These are phyloP conservation scores for Heliconius aoede DNA, from an alignment of 2,888 invertebrate species.

Conservation along the genomic window DNA sequence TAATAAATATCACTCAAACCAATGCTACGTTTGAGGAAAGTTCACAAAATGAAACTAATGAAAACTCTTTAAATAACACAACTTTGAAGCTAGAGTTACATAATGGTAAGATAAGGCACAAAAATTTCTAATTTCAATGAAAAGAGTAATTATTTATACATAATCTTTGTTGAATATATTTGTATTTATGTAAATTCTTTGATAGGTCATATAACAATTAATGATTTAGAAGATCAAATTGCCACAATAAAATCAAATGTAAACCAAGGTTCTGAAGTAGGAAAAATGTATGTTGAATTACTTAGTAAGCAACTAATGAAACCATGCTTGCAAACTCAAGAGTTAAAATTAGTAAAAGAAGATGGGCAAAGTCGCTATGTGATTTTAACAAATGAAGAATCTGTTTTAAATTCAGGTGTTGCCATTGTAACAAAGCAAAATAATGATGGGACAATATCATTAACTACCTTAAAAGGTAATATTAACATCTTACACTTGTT, in stretches of 20 bases:
- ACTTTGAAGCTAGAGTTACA: slow-evolving; percentile 20
- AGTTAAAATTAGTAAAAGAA: slow-evolving; percentile 65
- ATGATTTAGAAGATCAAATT: slow-evolving; percentile 23
- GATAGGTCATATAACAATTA: slow-evolving; percentile 5
- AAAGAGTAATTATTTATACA: neutral
- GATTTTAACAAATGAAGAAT: slow-evolving; percentile 60
- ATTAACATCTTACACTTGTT: neutral
- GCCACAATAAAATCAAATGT: slow-evolving; percentile 22
- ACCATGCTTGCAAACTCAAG: slow-evolving; percentile 60
- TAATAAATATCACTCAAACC: slow-evolving; percentile 39
- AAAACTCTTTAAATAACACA: slow-evolving; percentile 34
- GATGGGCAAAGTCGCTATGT: slow-evolving; percentile 65
- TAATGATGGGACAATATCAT: slow-evolving; percentile 74
- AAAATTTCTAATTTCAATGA: no score
- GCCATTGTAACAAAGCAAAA: slow-evolving; percentile 73
- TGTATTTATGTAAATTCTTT: neutral
- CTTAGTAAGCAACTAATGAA: slow-evolving; percentile 60
- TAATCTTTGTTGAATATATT: neutral
- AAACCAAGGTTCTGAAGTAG: slow-evolving; percentile 50
- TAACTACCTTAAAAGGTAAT: slow-evolving; percentile 69
- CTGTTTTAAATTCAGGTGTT: slow-evolving; percentile 52
- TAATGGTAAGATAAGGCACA: slow-evolving; percentile 24
- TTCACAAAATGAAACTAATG: slow-evolving; percentile 32
- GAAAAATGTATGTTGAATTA: slow-evolving; percentile 68
- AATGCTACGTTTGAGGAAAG: slow-evolving; percentile 32